Percentiles rank a stretch among this genome's conserved stretches.
Evolutionary conservation across 1,140 invertebrate species (phyloP).

Genomic region (Pseudoatta argentina): DNA sequence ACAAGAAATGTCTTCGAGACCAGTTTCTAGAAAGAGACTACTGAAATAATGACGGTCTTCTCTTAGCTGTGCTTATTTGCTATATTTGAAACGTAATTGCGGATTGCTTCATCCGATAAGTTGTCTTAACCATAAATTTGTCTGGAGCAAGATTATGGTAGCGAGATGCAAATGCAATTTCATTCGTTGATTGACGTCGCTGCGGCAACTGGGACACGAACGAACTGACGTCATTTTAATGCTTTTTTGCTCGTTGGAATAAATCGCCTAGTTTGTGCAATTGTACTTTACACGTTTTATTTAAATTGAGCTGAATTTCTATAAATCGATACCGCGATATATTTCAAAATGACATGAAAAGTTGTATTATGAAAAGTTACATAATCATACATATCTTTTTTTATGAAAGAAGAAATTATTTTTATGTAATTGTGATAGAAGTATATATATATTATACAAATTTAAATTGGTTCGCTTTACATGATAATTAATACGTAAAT

Average conservation of each 20-base stretch:
- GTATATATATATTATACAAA: no score
- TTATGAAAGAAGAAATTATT: neutral
- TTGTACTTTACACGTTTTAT: slow-evolving; percentile 31
- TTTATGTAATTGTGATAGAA: neutral
- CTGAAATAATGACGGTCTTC: neutral
- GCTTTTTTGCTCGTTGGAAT: slow-evolving; percentile 33
- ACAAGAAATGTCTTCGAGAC: neutral
- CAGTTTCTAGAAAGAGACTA: neutral
- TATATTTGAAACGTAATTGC: slow-evolving; percentile 48
- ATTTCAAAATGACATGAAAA: slow-evolving; percentile 1
- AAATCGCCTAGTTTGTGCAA: slow-evolving; percentile 19
- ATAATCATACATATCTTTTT: neutral
- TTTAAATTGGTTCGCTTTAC: neutral
- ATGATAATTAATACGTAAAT: neutral
- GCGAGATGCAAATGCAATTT: slow-evolving; percentile 78
- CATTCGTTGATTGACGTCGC: slow-evolving; percentile 77
- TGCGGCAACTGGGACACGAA: slow-evolving; percentile 67
- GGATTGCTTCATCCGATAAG: slow-evolving; percentile 66
- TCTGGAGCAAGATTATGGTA: slow-evolving; percentile 39
- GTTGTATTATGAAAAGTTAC: neutral
- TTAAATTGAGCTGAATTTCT: slow-evolving; percentile 18
- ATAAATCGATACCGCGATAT: slow-evolving; percentile 10
- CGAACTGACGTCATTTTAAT: slow-evolving; percentile 56
- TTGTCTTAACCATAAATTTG: slow-evolving; percentile 60
- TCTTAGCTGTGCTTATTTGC: slow-evolving; percentile 7